Evolutionary conservation across 1,140 invertebrate genomes (phyloP).

Genomic region (Hyles vespertilio): DNA sequence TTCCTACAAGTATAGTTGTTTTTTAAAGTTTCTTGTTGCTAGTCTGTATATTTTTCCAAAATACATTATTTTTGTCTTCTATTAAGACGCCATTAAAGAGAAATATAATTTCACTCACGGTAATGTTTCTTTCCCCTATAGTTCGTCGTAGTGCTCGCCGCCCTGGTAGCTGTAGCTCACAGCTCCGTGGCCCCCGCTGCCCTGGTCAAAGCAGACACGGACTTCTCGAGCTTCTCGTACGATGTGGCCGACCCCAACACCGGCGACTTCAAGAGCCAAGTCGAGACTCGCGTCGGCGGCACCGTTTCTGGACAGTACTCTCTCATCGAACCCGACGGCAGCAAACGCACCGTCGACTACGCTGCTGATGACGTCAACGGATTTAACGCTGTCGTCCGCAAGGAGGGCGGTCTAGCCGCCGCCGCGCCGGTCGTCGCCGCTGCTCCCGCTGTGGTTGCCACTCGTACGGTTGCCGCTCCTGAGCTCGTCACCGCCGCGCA

Average conservation of each 20-base stretch:
- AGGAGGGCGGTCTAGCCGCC: conserved; percentile 44
- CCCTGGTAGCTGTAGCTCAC: conserved; percentile 35
- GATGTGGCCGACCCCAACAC: conserved; percentile 70
- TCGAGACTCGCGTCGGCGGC: conserved; percentile 74
- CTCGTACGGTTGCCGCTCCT: conserved; percentile 26
- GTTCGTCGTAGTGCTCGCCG: conserved; percentile 52
- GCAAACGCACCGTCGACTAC: conserved; percentile 70
- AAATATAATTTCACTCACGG: no score
- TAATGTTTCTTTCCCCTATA: conserved; percentile 27
- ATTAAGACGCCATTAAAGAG: no score
- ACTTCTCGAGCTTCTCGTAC: conserved; percentile 63
- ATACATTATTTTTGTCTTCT: no score
- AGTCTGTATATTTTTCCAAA: no score
- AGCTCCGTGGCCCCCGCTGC: conserved; percentile 40
- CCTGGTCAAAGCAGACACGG: conserved; percentile 42
- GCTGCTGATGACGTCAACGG: conserved; percentile 68
- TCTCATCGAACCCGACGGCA: conserved; percentile 68
- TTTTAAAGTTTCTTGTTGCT: no score
- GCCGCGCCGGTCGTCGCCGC: conserved; percentile 17
- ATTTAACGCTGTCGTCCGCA: conserved; percentile 71
- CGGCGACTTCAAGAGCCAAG: conserved; percentile 72
- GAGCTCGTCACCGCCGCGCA: conserved; percentile 8
- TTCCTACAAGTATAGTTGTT: no score
- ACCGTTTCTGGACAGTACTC: conserved; percentile 74
- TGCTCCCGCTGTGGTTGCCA: conserved; percentile 14